Conservation (phyloP, 2,888 invertebrate genomes). For the Amphipyra berbera region DNA sequence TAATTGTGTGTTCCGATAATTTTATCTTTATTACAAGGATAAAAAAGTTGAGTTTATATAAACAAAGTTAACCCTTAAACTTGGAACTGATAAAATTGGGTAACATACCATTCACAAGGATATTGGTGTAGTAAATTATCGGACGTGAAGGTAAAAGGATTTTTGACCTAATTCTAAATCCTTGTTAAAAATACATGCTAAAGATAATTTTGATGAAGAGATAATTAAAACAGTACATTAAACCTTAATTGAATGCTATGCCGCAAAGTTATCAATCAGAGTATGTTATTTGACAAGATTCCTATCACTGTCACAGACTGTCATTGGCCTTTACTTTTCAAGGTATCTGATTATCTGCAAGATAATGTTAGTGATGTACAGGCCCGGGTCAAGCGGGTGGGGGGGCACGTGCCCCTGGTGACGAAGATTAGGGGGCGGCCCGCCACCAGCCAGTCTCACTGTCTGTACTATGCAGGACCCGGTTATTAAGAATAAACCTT, state of each 20-base stretch:
- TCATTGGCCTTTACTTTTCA: slow-evolving; percentile 18
- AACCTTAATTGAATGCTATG: slow-evolving; percentile 30
- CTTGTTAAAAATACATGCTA: no score
- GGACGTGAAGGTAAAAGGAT: slow-evolving; percentile 3
- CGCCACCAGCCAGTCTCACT: no score
- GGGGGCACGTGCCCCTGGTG: no score
- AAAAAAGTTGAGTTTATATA: slow-evolving; percentile 21
- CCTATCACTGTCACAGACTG: slow-evolving; percentile 7
- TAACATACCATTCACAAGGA: slow-evolving; percentile 24
- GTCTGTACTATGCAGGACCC: no score
- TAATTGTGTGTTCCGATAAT: slow-evolving; percentile 10
- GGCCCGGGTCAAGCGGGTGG: no score
- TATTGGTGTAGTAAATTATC: neutral
- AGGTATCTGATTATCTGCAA: slow-evolving; percentile 29
- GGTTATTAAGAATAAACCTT: no score
- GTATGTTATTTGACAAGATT: slow-evolving; percentile 10
- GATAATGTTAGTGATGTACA: slow-evolving; percentile 12
- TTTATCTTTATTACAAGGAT: slow-evolving; percentile 37
- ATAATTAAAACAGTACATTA: slow-evolving; percentile 22
- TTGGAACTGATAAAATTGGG: slow-evolving; percentile 36
- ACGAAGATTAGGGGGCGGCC: no score
- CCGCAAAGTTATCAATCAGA: slow-evolving; percentile 17
- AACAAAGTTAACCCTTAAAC: slow-evolving; percentile 41
- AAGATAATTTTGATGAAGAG: neutral
- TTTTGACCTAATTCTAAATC: slow-evolving; percentile 11